These are phyloP conservation scores for Lamellibrachia luymesi DNA, from an alignment of 1,140 invertebrate species.

Conservation along the genomic window DNA sequence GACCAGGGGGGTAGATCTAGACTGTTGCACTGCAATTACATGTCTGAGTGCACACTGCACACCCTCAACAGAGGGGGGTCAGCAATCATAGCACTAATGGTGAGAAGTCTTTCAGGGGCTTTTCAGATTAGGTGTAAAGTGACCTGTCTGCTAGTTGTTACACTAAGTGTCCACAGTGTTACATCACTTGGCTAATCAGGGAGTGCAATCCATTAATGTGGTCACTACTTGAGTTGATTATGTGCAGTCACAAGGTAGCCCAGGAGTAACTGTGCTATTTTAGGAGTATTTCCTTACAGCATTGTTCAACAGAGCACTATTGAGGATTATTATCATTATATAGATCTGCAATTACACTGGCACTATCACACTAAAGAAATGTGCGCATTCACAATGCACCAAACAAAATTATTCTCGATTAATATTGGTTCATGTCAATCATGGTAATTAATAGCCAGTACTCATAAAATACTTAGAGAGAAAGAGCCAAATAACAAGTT, in stretches of 20 bases:
- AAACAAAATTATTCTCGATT: no score
- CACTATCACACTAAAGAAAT: neutral
- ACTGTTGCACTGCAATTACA: neutral
- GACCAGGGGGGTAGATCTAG: neutral
- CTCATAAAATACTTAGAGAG: no score
- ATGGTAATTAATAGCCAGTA: neutral
- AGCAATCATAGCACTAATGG: neutral
- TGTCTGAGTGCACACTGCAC: neutral
- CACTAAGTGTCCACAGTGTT: neutral
- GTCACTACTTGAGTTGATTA: neutral
- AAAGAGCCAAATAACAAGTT: no score
- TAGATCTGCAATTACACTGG: neutral
- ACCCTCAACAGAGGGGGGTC: neutral
- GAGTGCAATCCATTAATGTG: neutral
- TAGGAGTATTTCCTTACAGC: neutral
- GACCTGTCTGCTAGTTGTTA: neutral
- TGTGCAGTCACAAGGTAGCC: neutral
- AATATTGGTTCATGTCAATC: neutral
- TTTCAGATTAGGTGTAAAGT: constrained; percentile 5
- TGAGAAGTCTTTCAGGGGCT: neutral
- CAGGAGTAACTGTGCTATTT: neutral
- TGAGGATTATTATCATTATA: neutral
- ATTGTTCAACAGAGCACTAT: neutral
- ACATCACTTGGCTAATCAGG: neutral
- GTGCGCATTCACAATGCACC: no score